Evolutionary conservation across 1,140 invertebrate species (phyloP), one percentile per base, ranked within the genome.

Genomic region (Pseudachorutes palmiensis): DNA sequence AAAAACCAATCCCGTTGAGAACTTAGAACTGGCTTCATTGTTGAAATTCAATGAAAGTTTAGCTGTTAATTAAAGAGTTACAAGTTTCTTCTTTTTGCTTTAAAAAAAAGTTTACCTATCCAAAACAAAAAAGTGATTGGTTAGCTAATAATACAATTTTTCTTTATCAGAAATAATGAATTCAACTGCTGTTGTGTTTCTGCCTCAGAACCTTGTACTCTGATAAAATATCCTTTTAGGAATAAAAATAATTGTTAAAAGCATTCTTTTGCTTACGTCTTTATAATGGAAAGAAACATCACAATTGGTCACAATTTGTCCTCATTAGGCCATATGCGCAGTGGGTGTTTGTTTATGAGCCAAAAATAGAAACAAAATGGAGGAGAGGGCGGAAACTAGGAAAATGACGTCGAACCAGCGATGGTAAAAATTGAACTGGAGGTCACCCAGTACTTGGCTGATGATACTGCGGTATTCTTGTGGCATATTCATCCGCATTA

Each of bases 341-440:
- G 78, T 79, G 1, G 85, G 82, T 32, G 84, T 86, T 78, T 90
- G 88, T 75, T 93, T 94, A 77, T 94, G 93, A 22, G 92, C 92
- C 62, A 97, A 81, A 81, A 97, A 99, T 29, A 99, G 81, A 75
- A 98, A 97, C 68, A 89, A 86, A 76, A 99, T 97, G 70, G 93
- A 97, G 26, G 92, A 92, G 49, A 99, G 78, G 1, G 97, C 97
- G 75, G 93, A 97, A 31, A 99, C 88, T 60, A 99, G 83, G 79
- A 99, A 99, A 78, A 99, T 99, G 0, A 99, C 95, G 81, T 99
- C 97, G 80, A 99, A 99, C 97, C 97, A 99, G 60, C 97, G 85
- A 80, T 99, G 97, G 78, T 99, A 99, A 82, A 99, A 99, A 78
- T 95, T 98, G 75, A 99, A 99, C 78, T 99, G 95, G 64, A 99